Evolutionary conservation across 2,888 invertebrate species (phyloP), one percentile per base, ranked within the genome.

Genomic region (Cyrtodaria siliqua): DNA sequence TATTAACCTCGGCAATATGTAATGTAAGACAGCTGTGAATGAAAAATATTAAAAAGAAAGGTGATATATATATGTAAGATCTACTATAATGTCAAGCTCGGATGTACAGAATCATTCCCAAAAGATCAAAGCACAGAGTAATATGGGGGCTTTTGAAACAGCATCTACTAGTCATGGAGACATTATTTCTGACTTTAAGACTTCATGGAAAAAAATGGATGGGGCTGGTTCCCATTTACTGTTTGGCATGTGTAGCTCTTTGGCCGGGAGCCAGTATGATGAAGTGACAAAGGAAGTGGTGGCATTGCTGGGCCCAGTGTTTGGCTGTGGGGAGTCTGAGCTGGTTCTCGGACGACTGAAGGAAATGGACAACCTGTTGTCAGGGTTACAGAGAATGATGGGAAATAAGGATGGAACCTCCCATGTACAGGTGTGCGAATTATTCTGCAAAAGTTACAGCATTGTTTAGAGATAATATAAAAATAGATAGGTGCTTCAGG

Each of bases 311-410:
- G 75, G 75, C 40, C 75, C 79, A 27, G 60, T 79, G 49, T 79
- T 79, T 64, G 71, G 62, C 20, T 75, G 74, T 40, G 68, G 75
- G 29, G 69, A 68, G 52, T 79, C 79, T 0, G 79, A 79, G 75
- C 79, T 72, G 71, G 79, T 75, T 64, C 79, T 79, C 61, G 68
- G 79, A 52, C 63, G 68, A 9, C 24, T 79, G n/a, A 67, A 69
- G 60, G 75, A 79, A 40, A 68, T 79, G 38, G 79, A 79, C 20
- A 64, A 59, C 49, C 33, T 71, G 23, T 33, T 71, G 64, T 24
- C 59, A 16, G 53, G 71, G 24, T 27, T 68, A 27, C 27, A 50
- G 44, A 61, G 50, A 40, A 53, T 56, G 27, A 52, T 66, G 44
- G 18, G 63, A 23, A 62, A 55, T 14, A 53, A 38, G 3, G 52